These are phyloP conservation scores for Zoanthus sansibaricus DNA, from an alignment of 92 coral and sea anemone genomes.

Conservation along the genomic window DNA sequence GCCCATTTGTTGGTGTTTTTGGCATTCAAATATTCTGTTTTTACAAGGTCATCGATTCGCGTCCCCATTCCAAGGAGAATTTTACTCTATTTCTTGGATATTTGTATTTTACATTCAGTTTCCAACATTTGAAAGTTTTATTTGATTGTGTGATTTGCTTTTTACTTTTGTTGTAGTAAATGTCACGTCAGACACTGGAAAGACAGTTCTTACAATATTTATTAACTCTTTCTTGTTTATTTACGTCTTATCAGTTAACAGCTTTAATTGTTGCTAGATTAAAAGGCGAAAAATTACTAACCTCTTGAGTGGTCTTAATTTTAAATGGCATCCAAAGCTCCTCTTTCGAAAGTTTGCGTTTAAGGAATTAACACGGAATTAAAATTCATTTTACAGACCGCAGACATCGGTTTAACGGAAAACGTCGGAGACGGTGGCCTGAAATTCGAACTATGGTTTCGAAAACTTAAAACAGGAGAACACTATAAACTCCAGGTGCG, in stretches of 20 bases:
- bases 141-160: neutral
- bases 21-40: no score
- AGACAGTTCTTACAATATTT: no score
- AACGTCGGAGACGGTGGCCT: slow-evolving; percentile 94
- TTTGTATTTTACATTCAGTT: neutral
- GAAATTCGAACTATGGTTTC: slow-evolving; percentile 96
- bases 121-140: neutral
- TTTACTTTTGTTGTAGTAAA: neutral
- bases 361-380: neutral
- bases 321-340: no score
- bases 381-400: slow-evolving; percentile 66
- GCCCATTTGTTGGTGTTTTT: neutral
- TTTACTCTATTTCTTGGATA: neutral
- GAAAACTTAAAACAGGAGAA: slow-evolving; percentile 84
- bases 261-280: no score
- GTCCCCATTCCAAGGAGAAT: neutral
- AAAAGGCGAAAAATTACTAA: no score
- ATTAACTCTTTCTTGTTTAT: no score
- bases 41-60: neutral
- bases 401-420: slow-evolving; percentile 95
- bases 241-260: no score
- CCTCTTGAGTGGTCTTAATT: no score
- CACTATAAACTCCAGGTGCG: slow-evolving; percentile 90
- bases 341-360: neutral
- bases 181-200: neutral